Percentiles rank a stretch among this genome's conserved stretches.
These are phyloP conservation scores for Callorhinus ursinus DNA, from an alignment of 2,113 vertebrate species.

Conservation along the genomic window DNA sequence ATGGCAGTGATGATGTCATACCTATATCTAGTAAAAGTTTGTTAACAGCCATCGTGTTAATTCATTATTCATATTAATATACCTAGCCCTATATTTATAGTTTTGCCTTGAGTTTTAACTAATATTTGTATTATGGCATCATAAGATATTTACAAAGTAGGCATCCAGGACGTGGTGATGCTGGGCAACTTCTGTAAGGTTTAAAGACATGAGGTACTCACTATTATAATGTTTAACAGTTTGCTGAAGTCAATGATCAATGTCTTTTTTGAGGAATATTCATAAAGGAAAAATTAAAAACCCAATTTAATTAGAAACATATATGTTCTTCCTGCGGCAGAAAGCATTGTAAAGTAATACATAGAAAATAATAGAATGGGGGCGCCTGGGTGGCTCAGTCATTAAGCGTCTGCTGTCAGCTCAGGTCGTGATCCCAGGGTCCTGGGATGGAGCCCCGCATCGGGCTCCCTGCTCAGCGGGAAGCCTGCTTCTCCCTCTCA, in stretches of 20 bases:
- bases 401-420: no score
- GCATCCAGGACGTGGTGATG: background rate
- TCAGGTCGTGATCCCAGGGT: no score
- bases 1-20: background rate
- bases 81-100: background rate
- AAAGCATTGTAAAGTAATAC: background rate
- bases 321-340: background rate
- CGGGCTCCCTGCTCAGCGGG: no score
- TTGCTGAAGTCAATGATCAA: background rate
- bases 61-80: background rate
- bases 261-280: background rate
- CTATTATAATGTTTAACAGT: background rate
- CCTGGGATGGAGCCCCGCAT: no score
- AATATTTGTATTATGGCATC: background rate
- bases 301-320: background rate
- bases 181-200: background rate
- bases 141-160: background rate
- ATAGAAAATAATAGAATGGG: background rate
- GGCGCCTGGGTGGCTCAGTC: no score
- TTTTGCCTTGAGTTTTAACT: background rate
- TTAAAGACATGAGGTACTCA: background rate
- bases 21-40: background rate
- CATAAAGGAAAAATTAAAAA: background rate
- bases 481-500: no score
- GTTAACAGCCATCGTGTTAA: background rate